Evolutionary conservation across 2,888 invertebrate species (phyloP).

Genomic region (Carterocephalus palaemon): DNA sequence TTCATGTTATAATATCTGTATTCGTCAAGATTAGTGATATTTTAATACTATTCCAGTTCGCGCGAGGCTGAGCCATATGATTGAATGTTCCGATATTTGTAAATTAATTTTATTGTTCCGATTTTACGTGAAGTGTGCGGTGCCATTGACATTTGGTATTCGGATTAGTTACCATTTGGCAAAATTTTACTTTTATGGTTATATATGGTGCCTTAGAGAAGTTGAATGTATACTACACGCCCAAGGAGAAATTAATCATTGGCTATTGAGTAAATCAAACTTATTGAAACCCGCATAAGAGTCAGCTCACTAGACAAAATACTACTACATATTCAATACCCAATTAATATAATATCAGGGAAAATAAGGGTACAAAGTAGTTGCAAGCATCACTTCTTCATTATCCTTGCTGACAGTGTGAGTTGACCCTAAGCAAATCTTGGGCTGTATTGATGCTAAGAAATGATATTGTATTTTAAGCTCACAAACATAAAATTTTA

Average conservation of each 20-base stretch:
- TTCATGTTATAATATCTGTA: constrained; percentile 44
- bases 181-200: constrained; percentile 31
- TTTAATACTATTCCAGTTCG: constrained; percentile 47
- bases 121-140: constrained; percentile 34
- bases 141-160: constrained; percentile 46
- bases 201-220: constrained; percentile 47
- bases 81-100: constrained; percentile 23
- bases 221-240: constrained; percentile 7
- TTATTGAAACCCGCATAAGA: too few relatives aligned
- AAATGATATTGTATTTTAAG: constrained; percentile 39
- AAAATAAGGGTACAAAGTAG: too few relatives aligned
- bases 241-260: constrained; percentile 2
- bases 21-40: constrained; percentile 39
- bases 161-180: constrained; percentile 49
- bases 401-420: not conserved
- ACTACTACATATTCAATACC: too few relatives aligned
- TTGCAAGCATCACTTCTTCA: too few relatives aligned
- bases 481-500: constrained; percentile 24
- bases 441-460: not conserved
- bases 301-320: too few relatives aligned
- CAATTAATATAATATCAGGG: too few relatives aligned
- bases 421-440: not conserved
- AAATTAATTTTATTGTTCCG: constrained; percentile 12
- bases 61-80: constrained; percentile 44
- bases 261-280: too few relatives aligned